These are phyloP conservation scores for Calameuta filiformis DNA, from an alignment of 2,888 invertebrate genomes.

Conservation along the genomic window DNA sequence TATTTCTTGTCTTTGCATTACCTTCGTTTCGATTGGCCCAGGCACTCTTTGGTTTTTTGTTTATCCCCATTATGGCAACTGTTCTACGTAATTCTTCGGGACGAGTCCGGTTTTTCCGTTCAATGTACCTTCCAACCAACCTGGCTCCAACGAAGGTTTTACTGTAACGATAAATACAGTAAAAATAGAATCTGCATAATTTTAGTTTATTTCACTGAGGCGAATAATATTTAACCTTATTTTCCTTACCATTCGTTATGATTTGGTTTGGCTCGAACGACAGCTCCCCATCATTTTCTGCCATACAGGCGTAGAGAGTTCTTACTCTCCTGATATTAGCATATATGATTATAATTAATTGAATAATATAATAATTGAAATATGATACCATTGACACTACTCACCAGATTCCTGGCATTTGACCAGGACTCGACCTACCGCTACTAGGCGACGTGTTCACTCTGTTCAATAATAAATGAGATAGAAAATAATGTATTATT, in stretches of 20 bases:
- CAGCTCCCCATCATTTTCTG: conserved; percentile 96
- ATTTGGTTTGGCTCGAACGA: conserved; percentile 99
- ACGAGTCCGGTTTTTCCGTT: conserved; percentile 93
- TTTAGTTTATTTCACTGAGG: background rate
- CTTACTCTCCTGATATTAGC: conserved; percentile 78
- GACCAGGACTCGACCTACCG: conserved; percentile 64
- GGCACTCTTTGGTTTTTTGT: conserved; percentile 51
- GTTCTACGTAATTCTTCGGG: conserved; percentile 96
- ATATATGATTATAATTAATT: background rate
- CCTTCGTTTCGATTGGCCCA: conserved; percentile 11
- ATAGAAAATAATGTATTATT: conserved; percentile 53
- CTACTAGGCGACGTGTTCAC: conserved; percentile 60
- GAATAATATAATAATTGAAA: background rate
- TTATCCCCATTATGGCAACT: conserved; percentile 72
- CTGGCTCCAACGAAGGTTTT: conserved; percentile 91
- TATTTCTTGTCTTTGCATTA: conserved; percentile 3
- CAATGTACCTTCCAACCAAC: conserved; percentile 96
- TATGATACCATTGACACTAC: conserved; percentile 5
- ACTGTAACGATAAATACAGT: conserved; percentile 70
- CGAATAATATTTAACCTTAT: background rate
- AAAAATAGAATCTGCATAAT: conserved; percentile 2
- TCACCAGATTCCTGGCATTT: conserved; percentile 62
- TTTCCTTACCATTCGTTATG: conserved; percentile 88
- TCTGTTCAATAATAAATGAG: conserved; percentile 32
- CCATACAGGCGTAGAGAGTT: conserved; percentile 95